Evolutionary conservation across 2,797 vertebrate species (phyloP).

Genomic region (Buphagus erythrorhynchus): DNA sequence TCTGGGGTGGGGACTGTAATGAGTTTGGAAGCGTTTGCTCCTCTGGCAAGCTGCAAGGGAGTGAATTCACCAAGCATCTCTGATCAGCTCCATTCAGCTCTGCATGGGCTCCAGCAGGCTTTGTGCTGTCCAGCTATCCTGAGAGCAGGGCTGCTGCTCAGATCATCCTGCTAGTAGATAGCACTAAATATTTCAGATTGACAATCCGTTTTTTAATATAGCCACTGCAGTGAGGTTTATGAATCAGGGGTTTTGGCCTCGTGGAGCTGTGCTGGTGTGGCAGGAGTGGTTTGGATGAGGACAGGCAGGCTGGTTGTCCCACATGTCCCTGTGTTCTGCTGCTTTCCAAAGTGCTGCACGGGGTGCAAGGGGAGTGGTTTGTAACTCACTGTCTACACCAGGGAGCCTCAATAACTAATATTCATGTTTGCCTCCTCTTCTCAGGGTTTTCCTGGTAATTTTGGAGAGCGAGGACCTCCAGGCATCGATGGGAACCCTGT

Average conservation of each 20-base stretch:
- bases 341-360: neutral
- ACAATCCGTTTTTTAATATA: neutral
- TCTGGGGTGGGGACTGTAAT: conserved; percentile 9
- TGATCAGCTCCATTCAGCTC: conserved; percentile 38
- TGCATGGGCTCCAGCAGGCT: neutral
- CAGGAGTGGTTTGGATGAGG: neutral
- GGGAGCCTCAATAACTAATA: neutral
- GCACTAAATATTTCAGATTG: neutral
- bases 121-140: neutral
- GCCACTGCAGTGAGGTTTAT: neutral
- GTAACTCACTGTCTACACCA: neutral
- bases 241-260: neutral
- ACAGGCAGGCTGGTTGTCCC: neutral
- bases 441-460: conserved; percentile 96
- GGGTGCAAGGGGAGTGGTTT: neutral
- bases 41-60: conserved; percentile 31
- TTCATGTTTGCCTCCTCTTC: conserved; percentile 51
- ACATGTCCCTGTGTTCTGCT: neutral
- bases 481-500: conserved; percentile 96
- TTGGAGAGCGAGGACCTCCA: conserved; percentile 94
- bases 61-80: conserved; percentile 9
- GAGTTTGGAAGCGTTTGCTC: conserved; percentile 18
- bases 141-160: neutral
- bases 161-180: neutral
- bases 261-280: neutral